These are phyloP conservation scores for Poecilia picta DNA, from an alignment of 2,797 vertebrate genomes.

Conservation along the genomic window DNA sequence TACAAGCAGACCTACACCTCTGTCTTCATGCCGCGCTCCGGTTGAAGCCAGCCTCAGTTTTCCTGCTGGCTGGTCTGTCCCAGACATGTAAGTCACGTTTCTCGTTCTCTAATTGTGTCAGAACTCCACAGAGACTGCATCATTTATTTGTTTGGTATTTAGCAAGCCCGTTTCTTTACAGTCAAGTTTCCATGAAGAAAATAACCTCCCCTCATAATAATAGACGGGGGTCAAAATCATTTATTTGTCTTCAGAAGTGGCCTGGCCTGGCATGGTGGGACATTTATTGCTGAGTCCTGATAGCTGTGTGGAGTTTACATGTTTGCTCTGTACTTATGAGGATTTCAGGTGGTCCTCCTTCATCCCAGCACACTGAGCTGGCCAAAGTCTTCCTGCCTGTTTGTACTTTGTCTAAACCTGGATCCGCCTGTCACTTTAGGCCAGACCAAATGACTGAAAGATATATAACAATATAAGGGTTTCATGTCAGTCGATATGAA, in stretches of 20 bases:
- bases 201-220: conserved; percentile 34
- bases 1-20: conserved; percentile 39
- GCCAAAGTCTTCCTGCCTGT: neutral
- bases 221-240: conserved; percentile 39
- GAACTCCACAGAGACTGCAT: neutral
- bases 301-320: neutral
- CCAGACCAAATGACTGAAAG: too few species aligned
- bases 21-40: conserved; percentile 28
- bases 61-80: conserved; percentile 10
- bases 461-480: too few species aligned
- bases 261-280: neutral
- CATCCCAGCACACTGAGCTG: neutral
- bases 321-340: neutral
- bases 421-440: too few species aligned
- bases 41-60: conserved; percentile 15
- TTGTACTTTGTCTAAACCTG: neutral
- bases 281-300: neutral
- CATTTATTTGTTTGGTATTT: conserved; percentile 11
- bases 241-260: conserved; percentile 23
- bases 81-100: conserved; percentile 1
- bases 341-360: neutral
- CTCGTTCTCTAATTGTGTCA: neutral
- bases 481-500: too few species aligned
- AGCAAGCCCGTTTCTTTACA: conserved; percentile 8
- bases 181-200: conserved; percentile 7